These are phyloP conservation scores for Patella vulgata DNA, from an alignment of 1,140 invertebrate genomes.

Conservation along the genomic window DNA sequence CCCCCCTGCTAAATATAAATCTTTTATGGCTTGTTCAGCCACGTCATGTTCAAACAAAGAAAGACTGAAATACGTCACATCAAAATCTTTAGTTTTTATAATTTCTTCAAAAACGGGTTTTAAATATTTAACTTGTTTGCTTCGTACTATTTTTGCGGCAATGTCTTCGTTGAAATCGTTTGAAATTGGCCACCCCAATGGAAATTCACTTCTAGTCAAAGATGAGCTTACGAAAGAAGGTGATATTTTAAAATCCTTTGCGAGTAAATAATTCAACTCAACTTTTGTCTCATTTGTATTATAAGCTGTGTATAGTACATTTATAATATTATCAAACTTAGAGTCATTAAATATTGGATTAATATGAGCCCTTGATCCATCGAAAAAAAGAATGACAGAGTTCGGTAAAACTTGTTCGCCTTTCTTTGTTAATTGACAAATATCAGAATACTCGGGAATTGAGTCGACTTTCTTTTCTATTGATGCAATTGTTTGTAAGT, in stretches of 20 bases:
- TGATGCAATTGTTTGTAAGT: not conserved
- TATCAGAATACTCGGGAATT: not conserved
- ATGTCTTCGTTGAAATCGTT: not conserved
- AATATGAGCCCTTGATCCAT: constrained; percentile 24
- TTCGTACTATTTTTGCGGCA: constrained; percentile 4
- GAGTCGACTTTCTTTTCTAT: not conserved
- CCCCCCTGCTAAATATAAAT: constrained; percentile 44
- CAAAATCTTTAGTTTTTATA: constrained; percentile 13
- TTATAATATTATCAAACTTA: constrained; percentile 19
- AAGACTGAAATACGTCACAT: constrained; percentile 27
- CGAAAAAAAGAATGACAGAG: constrained; percentile 34
- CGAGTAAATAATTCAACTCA: constrained; percentile 15
- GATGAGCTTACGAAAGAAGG: not conserved
- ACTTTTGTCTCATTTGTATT: constrained; percentile 19
- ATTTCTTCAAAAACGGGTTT: constrained; percentile 21
- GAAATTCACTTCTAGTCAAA: constrained; percentile 21
- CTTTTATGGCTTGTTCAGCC: constrained; percentile 32
- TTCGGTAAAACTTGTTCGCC: constrained; percentile 14
- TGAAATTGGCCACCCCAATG: too few species aligned
- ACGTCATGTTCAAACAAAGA: constrained; percentile 31
- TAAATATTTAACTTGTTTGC: constrained; percentile 16
- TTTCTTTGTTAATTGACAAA: not conserved
- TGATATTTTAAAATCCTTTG: constrained; percentile 15
- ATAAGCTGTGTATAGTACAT: constrained; percentile 27
- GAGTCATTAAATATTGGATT: constrained; percentile 24